These are phyloP conservation scores for Cephalopholis sonnerati DNA, from an alignment of 2,113 vertebrate species.

Conservation along the genomic window DNA sequence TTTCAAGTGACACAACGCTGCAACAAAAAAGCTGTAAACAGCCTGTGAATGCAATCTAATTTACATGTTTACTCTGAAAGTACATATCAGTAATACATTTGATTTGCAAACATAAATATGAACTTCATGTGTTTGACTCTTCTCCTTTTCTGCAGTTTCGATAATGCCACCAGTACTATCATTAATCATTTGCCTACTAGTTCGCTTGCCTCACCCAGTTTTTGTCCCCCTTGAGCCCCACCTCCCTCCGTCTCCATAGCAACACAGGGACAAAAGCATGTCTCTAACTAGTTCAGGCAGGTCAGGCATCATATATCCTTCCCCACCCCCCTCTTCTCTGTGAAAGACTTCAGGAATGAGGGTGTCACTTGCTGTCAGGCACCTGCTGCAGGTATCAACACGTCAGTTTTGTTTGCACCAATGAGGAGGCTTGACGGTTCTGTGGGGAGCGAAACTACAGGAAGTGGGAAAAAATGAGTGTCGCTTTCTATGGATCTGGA, in stretches of 20 bases:
- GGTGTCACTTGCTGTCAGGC: constrained; percentile 39
- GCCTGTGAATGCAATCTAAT: background rate
- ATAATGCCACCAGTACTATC: background rate
- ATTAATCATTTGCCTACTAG: background rate
- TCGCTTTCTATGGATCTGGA: constrained; percentile 22
- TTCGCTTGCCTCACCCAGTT: constrained; percentile 31
- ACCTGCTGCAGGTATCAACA: constrained; percentile 63
- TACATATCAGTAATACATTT: background rate
- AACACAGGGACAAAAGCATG: constrained; percentile 55
- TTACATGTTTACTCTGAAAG: background rate
- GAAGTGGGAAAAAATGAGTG: background rate
- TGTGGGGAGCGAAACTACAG: background rate
- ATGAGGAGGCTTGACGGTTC: constrained; percentile 15
- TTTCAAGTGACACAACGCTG: background rate
- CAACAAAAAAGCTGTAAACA: background rate
- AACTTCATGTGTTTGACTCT: constrained; percentile 9
- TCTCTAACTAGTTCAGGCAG: constrained; percentile 72
- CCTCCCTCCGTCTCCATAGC: constrained; percentile 46
- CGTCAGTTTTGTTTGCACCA: constrained; percentile 42
- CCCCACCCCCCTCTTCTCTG: background rate
- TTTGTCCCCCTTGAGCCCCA: background rate
- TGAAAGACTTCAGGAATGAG: constrained; percentile 61
- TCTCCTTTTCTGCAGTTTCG: background rate
- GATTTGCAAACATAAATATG: too few relatives aligned
- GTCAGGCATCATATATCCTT: constrained; percentile 69